phyloP scores from a whole-genome alignment of 2,113 vertebrate genomes.

The Galeopterus variegatus region DNA sequence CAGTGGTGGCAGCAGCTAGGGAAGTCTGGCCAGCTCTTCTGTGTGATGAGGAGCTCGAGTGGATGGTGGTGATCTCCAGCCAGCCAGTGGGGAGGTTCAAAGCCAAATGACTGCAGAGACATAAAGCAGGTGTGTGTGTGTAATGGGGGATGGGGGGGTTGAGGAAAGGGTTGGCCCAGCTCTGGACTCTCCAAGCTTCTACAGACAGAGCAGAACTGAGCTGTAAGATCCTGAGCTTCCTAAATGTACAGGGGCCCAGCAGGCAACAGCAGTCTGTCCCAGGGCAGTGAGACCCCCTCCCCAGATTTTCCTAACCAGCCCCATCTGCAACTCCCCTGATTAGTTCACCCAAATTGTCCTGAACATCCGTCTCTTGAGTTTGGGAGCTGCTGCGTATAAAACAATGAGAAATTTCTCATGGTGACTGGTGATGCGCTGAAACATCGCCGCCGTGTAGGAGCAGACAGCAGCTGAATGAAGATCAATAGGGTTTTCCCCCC shows the following conservation, averaged over 20 bases:
- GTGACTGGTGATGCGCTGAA: slow-evolving; percentile 82
- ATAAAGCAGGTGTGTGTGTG: slow-evolving; percentile 32
- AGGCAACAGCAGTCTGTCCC: neutral
- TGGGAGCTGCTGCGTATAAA: slow-evolving; percentile 72
- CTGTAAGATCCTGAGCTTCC: neutral
- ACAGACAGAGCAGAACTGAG: neutral
- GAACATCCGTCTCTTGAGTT: slow-evolving; percentile 3
- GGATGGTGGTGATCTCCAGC: neutral
- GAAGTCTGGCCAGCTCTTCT: slow-evolving; percentile 6
- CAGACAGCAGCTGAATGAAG: slow-evolving; percentile 87
- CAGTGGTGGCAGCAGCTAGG: slow-evolving; percentile 44
- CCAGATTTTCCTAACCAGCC: neutral
- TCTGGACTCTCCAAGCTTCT: neutral
- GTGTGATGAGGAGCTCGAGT: neutral
- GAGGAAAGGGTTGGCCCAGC: neutral
- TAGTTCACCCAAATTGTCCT: neutral
- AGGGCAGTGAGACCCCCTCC: neutral
- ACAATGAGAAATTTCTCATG: slow-evolving; percentile 85
- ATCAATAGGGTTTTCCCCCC: slow-evolving; percentile 87
- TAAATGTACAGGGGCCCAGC: neutral
- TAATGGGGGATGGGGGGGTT: neutral
- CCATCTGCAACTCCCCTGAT: neutral
- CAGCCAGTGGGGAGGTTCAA: slow-evolving; percentile 37
- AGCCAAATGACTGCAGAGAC: slow-evolving; percentile 67
- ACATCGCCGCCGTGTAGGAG: slow-evolving; percentile 72